Conservation (phyloP, 2,888 invertebrate species). For the Brachylomia viminalis region DNA sequence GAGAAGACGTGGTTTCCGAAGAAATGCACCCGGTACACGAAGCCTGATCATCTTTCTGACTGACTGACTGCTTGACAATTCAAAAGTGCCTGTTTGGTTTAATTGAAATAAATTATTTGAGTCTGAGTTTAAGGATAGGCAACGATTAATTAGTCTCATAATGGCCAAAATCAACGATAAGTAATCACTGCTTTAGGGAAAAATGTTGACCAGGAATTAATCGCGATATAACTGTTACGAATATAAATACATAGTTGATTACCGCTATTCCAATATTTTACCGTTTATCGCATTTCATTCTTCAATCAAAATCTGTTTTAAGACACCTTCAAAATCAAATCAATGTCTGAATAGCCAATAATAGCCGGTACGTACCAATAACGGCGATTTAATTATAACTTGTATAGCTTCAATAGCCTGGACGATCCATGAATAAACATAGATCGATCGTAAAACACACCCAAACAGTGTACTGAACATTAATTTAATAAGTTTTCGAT, state of each 20-base stretch:
- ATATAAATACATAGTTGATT: not conserved
- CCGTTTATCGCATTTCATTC: conserved; percentile 13
- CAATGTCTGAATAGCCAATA: conserved; percentile 4
- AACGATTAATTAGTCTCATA: too few species aligned
- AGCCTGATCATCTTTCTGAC: too few species aligned
- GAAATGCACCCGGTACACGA: too few species aligned
- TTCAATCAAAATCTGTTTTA: conserved; percentile 17
- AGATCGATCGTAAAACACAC: conserved; percentile 37
- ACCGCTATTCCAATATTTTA: not conserved
- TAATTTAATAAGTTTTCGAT: conserved; percentile 31
- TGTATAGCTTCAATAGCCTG: conserved; percentile 17
- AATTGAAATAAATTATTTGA: not conserved
- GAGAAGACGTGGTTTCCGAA: too few species aligned
- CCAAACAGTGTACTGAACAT: conserved; percentile 21
- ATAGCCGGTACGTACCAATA: not conserved
- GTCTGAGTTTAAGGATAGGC: too few species aligned
- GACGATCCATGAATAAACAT: conserved; percentile 47
- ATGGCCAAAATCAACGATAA: not conserved
- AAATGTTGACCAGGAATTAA: not conserved
- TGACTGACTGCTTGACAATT: too few species aligned
- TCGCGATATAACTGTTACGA: not conserved
- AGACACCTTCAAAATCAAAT: conserved; percentile 32
- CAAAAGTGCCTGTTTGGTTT: not conserved
- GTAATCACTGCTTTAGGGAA: not conserved
- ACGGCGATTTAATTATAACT: conserved; percentile 34